Base-by-base conservation (phyloP, 2,888 invertebrate genomes). In the Brachyptera putata region DNA sequence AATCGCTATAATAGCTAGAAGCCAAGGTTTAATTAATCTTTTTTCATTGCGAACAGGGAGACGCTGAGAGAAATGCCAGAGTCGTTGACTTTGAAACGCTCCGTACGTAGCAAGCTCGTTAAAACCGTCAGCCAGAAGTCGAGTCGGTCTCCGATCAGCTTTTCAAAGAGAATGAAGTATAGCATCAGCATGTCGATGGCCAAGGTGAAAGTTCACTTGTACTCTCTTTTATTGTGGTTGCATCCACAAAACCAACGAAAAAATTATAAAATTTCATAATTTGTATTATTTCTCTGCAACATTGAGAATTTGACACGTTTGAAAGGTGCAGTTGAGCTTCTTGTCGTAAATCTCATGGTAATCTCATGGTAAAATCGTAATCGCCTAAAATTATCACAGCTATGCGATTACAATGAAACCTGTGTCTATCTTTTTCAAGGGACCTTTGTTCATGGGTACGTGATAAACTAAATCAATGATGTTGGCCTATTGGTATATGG, bases 1-100 rank as follows among this genome's bases (percentile, higher is more conserved):
- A n/a, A n/a, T 13, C 16, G 11, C 37, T 9, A 37, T 43, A n/a
- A 18, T 43, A n/a, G 18, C 9, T n/a, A 18, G n/a, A 3, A 37
- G 4, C 37, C 3, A 41, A 41, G 1, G 3, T 41, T 5, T 41
- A 41, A 30, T 41, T 4, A 39, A 14, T 41, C 9, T 26, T 53
- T n/a, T 53, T 18, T 22, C 34, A 30, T 30, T 58, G 49, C 63
- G 70, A 74, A 11, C 67, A 85, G 85, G 66, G 84, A 85, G 66
- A 84, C 85, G 0, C 73, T 89, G 37, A 77, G 84, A 46, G 84
- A 85, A 61, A 79, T 89, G 69, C 84, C 87, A 0, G 85, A 87
- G 69, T 81, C 84, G 43, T 72, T 89, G 60, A 83, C 85, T 1
- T 78, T 86, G 68, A 89, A 88, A 72, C 76, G 86, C 64, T 77